These are phyloP conservation scores for Sula dactylatra DNA, from an alignment of 2,113 vertebrate species.

Conservation along the genomic window DNA sequence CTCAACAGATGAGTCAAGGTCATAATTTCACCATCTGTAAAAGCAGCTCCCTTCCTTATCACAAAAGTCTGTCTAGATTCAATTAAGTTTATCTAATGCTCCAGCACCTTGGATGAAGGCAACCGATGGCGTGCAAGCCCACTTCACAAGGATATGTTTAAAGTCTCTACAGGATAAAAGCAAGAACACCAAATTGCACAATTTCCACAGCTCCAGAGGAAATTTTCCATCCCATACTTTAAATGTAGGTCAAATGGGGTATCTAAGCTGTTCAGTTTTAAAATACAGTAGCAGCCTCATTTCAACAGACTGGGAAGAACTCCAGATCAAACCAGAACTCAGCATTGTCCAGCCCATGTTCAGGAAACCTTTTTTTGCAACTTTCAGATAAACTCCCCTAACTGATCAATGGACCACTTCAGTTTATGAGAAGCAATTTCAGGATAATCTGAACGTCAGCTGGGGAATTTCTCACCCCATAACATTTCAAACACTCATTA, in stretches of 20 bases:
- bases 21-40: background rate
- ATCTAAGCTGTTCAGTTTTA: background rate
- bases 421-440: background rate
- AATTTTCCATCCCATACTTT: background rate
- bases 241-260: background rate
- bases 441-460: background rate
- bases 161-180: background rate
- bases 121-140: background rate
- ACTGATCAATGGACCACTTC: background rate
- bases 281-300: background rate
- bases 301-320: background rate
- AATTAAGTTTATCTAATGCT: background rate
- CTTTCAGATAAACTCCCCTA: background rate
- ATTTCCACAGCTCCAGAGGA: background rate
- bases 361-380: background rate
- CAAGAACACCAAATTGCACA: background rate
- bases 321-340: background rate
- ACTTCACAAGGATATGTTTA: fast-evolving
- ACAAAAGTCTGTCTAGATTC: background rate
- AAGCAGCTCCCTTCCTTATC: background rate
- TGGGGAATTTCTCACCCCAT: background rate
- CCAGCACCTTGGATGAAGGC: background rate
- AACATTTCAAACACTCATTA: background rate
- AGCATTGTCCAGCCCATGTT: background rate
- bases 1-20: background rate